Evolutionary conservation across 1,140 invertebrate species (phyloP), one percentile per base, ranked within the genome.

Genomic region (Drosophila gunungcola): DNA sequence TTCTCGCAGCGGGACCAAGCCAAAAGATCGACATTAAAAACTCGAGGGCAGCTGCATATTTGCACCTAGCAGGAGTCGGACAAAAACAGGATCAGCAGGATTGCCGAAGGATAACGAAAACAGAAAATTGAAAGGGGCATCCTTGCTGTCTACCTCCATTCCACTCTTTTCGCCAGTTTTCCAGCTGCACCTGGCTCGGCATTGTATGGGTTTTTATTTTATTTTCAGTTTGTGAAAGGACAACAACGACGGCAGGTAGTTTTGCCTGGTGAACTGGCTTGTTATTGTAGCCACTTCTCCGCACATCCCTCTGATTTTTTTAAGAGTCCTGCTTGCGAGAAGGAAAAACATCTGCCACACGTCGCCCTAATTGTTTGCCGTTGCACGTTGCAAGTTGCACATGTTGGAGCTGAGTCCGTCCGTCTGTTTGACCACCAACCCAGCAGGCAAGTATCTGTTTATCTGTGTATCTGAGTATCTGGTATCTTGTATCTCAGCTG

Each of bases 311-410:
- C 43, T 62, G 74, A 77, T 77, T 86, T 86, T 86, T 70, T 78
- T 46, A 34, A 42, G 63, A 73, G 76, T 83, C 80, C 81, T 84
- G 72, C 62, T 78, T 75, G 61, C 68, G 45, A 55, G 9, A 53
- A 46, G 45, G 62, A 74, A 89, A 85, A 89, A 88, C 84, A 88
- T 89, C 84, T 88, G 84, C 84, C 84, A 88, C 80, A 88, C 84
- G 84, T 89, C 80, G 76, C 62, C 68, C 64, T 84, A 88, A 89
- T 88, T 88, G 80, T 89, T 84, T 88, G 80, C 80, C 63, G 51
- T 80, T 88, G 84, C 84, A 88, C 84, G 73, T 88, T 70, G 84
- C 84, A 88, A 84, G 73, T 89, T 70, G 67, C 67, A 69, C 64
- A 67, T 56, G 64, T 69, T 69, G 21, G 58, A 48, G 51, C 73